These are phyloP conservation scores for Pachymerium ferrugineum DNA, from an alignment of 2,888 invertebrate genomes.

Conservation along the genomic window DNA sequence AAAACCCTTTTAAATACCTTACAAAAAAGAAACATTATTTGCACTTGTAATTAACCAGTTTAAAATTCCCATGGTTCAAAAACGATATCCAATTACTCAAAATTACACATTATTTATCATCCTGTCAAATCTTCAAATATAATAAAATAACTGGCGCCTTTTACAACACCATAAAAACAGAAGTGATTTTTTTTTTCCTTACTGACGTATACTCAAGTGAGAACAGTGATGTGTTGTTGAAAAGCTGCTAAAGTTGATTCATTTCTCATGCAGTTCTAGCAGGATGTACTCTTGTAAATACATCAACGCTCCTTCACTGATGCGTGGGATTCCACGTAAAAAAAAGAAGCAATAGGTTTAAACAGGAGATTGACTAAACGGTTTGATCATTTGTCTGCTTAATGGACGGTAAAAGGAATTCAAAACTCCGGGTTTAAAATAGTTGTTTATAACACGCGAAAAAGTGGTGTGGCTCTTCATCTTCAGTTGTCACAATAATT, in stretches of 20 bases:
- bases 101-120: conserved; percentile 20
- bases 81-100: not conserved
- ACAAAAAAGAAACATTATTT: too few relatives aligned
- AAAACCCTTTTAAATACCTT: too few relatives aligned
- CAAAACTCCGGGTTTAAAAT: not conserved
- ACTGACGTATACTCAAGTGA: not conserved
- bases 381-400: conserved; percentile 6
- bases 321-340: not conserved
- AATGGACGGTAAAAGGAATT: not conserved
- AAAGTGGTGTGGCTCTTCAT: too few relatives aligned
- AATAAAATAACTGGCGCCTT: conserved; percentile 5
- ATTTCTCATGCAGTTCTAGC: conserved; percentile 6
- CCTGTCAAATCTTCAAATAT: not conserved
- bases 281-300: conserved; percentile 8
- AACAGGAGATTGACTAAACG: conserved; percentile 15
- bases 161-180: not conserved
- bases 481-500: too few relatives aligned
- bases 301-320: not conserved
- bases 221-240: conserved; percentile 21
- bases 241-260: conserved; percentile 22
- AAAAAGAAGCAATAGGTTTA: not conserved
- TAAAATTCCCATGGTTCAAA: not conserved
- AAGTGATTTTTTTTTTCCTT: not conserved
- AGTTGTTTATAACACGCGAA: not conserved
- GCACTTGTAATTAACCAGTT: not conserved